Percentiles rank a stretch among this genome's conserved stretches.
Conservation (phyloP, 2,797 vertebrate genomes). For the Neopelma chrysocephalum region DNA sequence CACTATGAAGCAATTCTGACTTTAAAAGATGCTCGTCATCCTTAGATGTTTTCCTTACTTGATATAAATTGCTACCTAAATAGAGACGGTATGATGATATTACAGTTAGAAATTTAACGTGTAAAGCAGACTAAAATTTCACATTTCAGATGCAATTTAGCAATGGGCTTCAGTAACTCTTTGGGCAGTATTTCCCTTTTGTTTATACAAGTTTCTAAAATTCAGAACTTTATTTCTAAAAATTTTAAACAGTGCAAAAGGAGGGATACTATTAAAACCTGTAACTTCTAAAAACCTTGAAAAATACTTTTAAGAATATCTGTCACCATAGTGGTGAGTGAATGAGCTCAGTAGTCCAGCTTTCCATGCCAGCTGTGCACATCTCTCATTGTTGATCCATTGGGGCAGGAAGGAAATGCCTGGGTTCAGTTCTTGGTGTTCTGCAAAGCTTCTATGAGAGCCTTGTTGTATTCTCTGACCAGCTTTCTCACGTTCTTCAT, state of each 20-base stretch:
- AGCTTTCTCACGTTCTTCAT: conserved; percentile 85
- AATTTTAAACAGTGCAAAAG: background rate
- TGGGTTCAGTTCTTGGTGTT: conserved; percentile 80
- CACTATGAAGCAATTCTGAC: background rate
- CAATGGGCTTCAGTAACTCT: background rate
- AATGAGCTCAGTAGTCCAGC: background rate
- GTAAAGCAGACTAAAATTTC: background rate
- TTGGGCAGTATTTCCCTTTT: background rate
- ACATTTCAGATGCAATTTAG: background rate
- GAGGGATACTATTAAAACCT: background rate
- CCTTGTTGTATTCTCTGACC: conserved; percentile 89
- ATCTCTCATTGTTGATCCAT: background rate
- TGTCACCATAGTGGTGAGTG: background rate
- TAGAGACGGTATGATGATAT: no score
- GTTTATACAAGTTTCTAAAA: background rate
- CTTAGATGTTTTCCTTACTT: background rate
- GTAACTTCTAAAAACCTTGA: background rate
- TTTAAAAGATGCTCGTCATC: background rate
- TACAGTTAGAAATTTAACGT: background rate
- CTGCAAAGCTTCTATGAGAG: conserved; percentile 84
- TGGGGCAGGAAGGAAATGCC: conserved; percentile 48
- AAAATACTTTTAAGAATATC: background rate
- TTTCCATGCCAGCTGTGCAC: background rate
- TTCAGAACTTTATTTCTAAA: background rate
- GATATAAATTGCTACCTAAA: no score